Evolutionary conservation across 35 echinoderm and acorn worm genomes (phyloP).

Genomic region (Nesometra sesokonis): DNA sequence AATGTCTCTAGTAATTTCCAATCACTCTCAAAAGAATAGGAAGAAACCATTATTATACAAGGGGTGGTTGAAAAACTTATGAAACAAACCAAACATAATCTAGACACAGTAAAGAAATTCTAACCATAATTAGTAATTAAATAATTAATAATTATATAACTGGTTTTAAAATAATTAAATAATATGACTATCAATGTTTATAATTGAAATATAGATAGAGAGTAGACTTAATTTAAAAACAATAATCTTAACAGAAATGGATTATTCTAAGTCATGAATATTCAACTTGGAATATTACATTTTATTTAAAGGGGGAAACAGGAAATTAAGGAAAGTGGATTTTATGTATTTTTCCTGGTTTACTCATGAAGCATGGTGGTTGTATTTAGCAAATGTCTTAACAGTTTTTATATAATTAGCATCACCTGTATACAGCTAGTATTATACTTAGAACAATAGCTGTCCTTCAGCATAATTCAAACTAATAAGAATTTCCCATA

Average conservation of each 20-base stretch:
- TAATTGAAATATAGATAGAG: no score
- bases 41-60: neutral
- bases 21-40: neutral
- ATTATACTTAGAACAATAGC: neutral
- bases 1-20: neutral
- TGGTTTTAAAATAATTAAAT: no score
- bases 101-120: no score
- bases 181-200: no score
- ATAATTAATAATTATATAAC: no score
- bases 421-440: neutral
- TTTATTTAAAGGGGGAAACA: neutral
- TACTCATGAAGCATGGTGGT: no score
- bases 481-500: neutral
- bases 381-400: neutral
- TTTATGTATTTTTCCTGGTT: neutral
- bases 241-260: neutral
- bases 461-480: neutral
- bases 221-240: no score
- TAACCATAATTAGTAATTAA: no score
- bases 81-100: neutral
- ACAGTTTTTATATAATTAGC: neutral
- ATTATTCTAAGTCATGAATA: neutral
- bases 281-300: neutral
- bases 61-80: neutral
- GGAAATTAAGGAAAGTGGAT: neutral